phyloP scores from a whole-genome alignment of 1,140 invertebrate species.

The Pentalonia nigronervosa region DNA sequence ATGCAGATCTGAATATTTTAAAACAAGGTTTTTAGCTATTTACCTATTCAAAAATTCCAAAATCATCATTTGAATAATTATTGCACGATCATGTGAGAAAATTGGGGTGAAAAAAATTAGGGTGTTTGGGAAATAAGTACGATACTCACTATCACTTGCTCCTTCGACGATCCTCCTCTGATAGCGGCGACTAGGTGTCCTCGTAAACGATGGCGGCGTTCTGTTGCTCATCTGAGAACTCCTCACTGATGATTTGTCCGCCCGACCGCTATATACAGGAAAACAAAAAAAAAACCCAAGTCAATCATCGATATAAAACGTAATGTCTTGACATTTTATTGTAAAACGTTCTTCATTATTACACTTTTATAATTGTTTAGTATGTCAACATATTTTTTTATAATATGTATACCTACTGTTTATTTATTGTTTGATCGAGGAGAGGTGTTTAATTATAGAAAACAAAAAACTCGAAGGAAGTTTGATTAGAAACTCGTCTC shows the following conservation, averaged over 20 bases:
- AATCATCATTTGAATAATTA: background rate
- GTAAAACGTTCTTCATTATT: background rate
- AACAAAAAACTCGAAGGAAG: background rate
- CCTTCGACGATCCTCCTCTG: conserved; percentile 79
- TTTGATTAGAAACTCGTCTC: background rate
- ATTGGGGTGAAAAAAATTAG: no score
- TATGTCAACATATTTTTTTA: background rate
- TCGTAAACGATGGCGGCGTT: conserved; percentile 82
- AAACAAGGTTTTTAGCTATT: no score
- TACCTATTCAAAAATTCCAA: background rate
- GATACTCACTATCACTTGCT: conserved; percentile 66
- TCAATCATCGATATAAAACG: background rate
- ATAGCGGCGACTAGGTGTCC: conserved; percentile 87
- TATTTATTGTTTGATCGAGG: no score
- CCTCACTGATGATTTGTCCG: conserved; percentile 72
- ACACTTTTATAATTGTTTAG: background rate
- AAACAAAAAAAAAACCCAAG: conserved; percentile 71
- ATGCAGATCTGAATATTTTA: no score
- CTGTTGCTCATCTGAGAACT: conserved; percentile 70
- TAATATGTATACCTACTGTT: no score
- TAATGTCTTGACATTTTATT: background rate
- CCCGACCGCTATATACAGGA: conserved; percentile 69
- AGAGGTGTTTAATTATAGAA: background rate
- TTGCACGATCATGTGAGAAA: background rate
- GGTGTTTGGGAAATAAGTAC: background rate